A percentile compares a stretch with the other conserved stretches of the same genome.
phyloP scores from a whole-genome alignment of 2,797 vertebrate species.

The Gambelia wislizenii region DNA sequence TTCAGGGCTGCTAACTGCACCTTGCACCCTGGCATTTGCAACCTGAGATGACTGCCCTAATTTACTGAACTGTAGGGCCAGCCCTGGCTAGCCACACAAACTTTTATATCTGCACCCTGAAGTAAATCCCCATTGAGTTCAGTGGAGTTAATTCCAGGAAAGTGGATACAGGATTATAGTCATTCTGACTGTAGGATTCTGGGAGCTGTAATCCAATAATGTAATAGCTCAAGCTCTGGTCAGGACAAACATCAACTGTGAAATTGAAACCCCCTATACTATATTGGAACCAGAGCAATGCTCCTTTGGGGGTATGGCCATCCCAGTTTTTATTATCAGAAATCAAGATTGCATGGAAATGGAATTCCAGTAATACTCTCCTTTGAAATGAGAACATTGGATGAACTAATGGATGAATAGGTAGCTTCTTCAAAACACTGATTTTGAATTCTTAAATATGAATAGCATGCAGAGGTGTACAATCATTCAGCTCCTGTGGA shows the following conservation, averaged over 20 bases:
- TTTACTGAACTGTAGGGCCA: neutral
- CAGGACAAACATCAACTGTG: neutral
- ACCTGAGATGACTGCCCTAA: neutral
- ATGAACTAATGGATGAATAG: neutral
- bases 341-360: neutral
- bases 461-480: slow-evolving; percentile 22
- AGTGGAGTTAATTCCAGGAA: neutral
- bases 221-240: neutral
- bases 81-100: too few species aligned
- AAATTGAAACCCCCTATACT: neutral
- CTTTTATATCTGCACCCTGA: neutral
- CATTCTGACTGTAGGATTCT: neutral
- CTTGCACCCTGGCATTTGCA: neutral
- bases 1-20: neutral
- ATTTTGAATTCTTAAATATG: slow-evolving; percentile 6
- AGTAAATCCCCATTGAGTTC: neutral
- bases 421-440: neutral
- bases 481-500: slow-evolving; percentile 51
- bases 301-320: neutral
- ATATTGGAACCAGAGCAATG: neutral
- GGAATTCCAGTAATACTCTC: neutral
- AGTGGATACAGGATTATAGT: neutral
- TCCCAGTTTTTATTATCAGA: neutral
- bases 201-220: neutral
- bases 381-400: neutral